phyloP scores from a whole-genome alignment of 2,888 invertebrate species.

The Caenorhabditis plicata region DNA sequence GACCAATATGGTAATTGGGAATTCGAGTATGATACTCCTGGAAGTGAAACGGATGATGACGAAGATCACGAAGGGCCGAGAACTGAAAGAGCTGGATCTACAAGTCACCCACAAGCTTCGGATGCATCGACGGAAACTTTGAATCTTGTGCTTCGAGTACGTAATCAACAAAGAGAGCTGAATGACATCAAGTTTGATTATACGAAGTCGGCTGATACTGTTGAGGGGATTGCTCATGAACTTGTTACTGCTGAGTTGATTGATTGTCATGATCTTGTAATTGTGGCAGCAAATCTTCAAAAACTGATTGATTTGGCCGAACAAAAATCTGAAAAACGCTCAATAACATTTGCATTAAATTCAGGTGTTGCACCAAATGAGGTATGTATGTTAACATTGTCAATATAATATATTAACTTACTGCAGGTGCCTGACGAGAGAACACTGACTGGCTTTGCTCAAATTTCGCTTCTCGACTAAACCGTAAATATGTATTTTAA shows the following conservation, averaged over 20 bases:
- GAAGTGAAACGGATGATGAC: slow-evolving; percentile 31
- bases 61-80: slow-evolving; percentile 21
- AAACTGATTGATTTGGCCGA: slow-evolving; percentile 60
- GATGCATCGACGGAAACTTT: slow-evolving; percentile 26
- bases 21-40: slow-evolving; percentile 61
- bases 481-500: no score
- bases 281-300: slow-evolving; percentile 90
- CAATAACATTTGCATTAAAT: slow-evolving; percentile 67
- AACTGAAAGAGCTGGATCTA: slow-evolving; percentile 3
- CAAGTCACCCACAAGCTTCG: not conserved
- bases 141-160: slow-evolving; percentile 61
- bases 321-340: slow-evolving; percentile 39
- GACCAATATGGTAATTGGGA: slow-evolving; percentile 65
- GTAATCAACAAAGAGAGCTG: slow-evolving; percentile 82
- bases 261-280: slow-evolving; percentile 83
- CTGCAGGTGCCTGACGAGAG: slow-evolving; percentile 79
- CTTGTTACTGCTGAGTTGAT: slow-evolving; percentile 88
- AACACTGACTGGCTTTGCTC: slow-evolving; percentile 92
- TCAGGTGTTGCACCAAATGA: slow-evolving; percentile 68
- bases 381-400: slow-evolving; percentile 25
- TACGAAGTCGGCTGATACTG: slow-evolving; percentile 69
- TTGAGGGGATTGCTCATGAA: slow-evolving; percentile 67
- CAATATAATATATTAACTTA: slow-evolving; percentile 15
- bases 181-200: slow-evolving; percentile 98
- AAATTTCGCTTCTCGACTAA: slow-evolving; percentile 78